Base-by-base conservation (phyloP, 2,113 vertebrate genomes). In the Anoura caudifer region DNA sequence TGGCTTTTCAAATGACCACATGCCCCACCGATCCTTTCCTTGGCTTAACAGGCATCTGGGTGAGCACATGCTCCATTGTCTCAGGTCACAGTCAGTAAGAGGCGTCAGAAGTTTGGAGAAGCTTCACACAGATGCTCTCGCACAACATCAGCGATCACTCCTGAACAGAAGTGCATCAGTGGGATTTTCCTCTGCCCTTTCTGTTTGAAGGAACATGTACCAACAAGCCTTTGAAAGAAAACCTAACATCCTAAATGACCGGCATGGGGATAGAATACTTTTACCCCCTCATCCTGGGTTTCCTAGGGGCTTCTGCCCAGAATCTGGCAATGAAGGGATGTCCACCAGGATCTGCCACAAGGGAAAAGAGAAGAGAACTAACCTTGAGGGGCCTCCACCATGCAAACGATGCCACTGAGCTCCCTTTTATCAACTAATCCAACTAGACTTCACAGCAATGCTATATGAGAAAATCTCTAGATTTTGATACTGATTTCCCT, bases 1-100 rank as follows among this genome's bases (percentile, higher is more conserved):
- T 47, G 91, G 47, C 52, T 93, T 96, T 96, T n/a, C 26, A 87
- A 43, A 80, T 73, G 72, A 87, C 97, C 69, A 90, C 95, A 69
- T 16, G 1, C 63, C 90, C 85, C 38, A 38, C 77, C 88, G 19
- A 56, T 82, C 52, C 19, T 73, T 45, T 63, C 41, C 76, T 52
- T 41, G 38, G 91, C 47, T 69, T 77, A 77, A 91, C 65, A 93
- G 92, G 33, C 22, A 22, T 96, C 81, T 87, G 20, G 61, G 41
- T 41, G 36, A 75, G 22, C 24, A 0, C 28, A 75, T 0, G 0
- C 92, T 92, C 86, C n/a, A 17, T 2, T 61, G 54, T 96, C 84
- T 38, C 1, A 0, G 61, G 28, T 94, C 81, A 26, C 91, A 67
- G 92, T 92, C 94, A 94, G 47, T 81, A 95, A 95, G 31, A 92